Conservation (phyloP, 2,797 vertebrate species). For the Melanotaenia boesemani region DNA sequence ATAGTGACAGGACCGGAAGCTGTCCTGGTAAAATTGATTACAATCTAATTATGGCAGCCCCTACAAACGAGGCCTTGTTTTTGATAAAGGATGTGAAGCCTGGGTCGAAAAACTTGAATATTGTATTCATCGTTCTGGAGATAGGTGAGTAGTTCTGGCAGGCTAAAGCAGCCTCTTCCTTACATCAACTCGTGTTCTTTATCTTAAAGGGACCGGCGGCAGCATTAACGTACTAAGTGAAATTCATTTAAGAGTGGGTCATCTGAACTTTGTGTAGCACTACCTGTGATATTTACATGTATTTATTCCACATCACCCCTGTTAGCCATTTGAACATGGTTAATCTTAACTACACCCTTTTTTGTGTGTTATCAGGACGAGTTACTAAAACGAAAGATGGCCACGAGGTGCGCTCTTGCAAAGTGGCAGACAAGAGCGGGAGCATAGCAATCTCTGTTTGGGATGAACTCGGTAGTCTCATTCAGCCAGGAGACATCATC, state of each 20-base stretch:
- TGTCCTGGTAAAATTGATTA: background rate
- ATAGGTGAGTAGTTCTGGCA: constrained; percentile 90
- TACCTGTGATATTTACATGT: background rate
- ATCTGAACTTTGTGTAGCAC: background rate
- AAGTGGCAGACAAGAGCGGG: constrained; percentile 97
- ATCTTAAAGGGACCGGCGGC: constrained; percentile 68
- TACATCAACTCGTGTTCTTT: constrained; percentile 28
- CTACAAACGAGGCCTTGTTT: constrained; percentile 86
- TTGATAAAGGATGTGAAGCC: constrained; percentile 97
- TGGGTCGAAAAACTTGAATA: constrained; percentile 97
- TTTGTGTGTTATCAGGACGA: constrained; percentile 82
- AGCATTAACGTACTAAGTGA: background rate
- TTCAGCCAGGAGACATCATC: constrained; percentile 97
- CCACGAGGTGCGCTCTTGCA: constrained; percentile 97
- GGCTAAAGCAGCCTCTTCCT: constrained; percentile 15
- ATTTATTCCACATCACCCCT: too few relatives aligned
- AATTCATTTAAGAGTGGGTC: background rate
- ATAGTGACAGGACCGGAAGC: constrained; percentile 5
- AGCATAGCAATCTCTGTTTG: constrained; percentile 98
- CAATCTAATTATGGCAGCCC: constrained; percentile 79
- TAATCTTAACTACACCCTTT: background rate
- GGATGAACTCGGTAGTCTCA: constrained; percentile 96
- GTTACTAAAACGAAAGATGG: constrained; percentile 99
- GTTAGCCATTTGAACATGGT: too few relatives aligned
- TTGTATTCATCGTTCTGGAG: constrained; percentile 99